phyloP scores from a whole-genome alignment of 2,888 invertebrate genomes.

The Galeruca laticollis region DNA sequence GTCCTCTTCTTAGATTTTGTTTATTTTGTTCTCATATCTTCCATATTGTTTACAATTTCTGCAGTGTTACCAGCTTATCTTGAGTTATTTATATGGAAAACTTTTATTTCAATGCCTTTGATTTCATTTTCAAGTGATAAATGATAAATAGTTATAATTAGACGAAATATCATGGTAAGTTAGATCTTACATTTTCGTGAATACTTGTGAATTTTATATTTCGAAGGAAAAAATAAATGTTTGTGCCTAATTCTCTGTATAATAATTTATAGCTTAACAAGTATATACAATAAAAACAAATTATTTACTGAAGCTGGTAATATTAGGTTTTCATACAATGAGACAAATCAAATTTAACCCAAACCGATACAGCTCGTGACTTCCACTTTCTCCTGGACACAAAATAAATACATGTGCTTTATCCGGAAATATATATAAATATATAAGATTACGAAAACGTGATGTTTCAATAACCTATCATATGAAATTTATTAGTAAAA shows the following conservation, averaged over 20 bases:
- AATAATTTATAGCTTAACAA: background rate
- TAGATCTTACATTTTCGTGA: too few species aligned
- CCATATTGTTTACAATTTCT: too few species aligned
- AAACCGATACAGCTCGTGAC: background rate
- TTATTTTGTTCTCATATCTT: too few species aligned
- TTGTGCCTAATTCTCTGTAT: background rate
- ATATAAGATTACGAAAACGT: background rate
- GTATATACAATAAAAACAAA: background rate
- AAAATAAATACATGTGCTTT: background rate
- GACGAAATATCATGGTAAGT: too few species aligned
- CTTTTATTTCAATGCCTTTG: too few species aligned
- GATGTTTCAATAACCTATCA: conserved; percentile 1
- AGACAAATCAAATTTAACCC: conserved; percentile 1
- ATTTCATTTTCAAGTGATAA: background rate
- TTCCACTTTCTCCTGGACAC: background rate
- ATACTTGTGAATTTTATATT: too few species aligned
- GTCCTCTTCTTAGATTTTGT: too few species aligned
- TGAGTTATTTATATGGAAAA: too few species aligned
- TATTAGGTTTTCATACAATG: background rate
- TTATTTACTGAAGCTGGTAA: background rate
- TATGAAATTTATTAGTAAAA: background rate
- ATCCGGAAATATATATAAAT: background rate
- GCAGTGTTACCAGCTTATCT: too few species aligned
- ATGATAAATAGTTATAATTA: background rate
- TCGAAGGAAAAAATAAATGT: too few species aligned